Percentiles rank a stretch among this genome's conserved stretches.
Conservation (phyloP, 2,113 vertebrate genomes). For the Phodopus roborovskii region DNA sequence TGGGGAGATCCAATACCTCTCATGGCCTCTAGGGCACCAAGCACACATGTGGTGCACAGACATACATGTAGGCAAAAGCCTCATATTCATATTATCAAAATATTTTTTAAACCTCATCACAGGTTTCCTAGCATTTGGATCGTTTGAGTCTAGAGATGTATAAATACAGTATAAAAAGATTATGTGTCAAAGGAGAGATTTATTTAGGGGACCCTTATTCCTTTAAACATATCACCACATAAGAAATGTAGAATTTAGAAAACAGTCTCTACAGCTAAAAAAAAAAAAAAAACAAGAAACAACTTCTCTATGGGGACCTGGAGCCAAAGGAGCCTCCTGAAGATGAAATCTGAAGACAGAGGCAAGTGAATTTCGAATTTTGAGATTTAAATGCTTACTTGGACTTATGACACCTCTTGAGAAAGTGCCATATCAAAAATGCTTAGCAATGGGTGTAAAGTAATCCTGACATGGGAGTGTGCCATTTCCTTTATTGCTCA, state of each 20-base stretch:
- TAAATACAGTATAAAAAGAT: neutral
- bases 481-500: neutral
- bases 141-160: neutral
- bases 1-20: neutral
- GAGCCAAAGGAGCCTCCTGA: neutral
- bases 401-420: slow-evolving; percentile 7
- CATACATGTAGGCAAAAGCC: neutral
- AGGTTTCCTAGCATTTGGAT: neutral
- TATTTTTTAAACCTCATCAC: neutral
- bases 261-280: neutral
- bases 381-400: neutral
- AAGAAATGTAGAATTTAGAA: neutral
- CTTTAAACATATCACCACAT: neutral
- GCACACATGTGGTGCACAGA: neutral
- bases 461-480: neutral
- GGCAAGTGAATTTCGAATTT: neutral
- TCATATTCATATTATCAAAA: neutral
- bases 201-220: neutral
- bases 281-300: neutral
- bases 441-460: neutral
- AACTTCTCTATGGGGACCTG: neutral
- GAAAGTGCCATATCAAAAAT: neutral
- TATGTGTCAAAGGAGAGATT: neutral
- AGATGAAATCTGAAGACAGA: neutral
- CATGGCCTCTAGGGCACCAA: neutral